Evolutionary conservation across 2,113 vertebrate species (phyloP).

Genomic region (Camarhynchus parvulus): DNA sequence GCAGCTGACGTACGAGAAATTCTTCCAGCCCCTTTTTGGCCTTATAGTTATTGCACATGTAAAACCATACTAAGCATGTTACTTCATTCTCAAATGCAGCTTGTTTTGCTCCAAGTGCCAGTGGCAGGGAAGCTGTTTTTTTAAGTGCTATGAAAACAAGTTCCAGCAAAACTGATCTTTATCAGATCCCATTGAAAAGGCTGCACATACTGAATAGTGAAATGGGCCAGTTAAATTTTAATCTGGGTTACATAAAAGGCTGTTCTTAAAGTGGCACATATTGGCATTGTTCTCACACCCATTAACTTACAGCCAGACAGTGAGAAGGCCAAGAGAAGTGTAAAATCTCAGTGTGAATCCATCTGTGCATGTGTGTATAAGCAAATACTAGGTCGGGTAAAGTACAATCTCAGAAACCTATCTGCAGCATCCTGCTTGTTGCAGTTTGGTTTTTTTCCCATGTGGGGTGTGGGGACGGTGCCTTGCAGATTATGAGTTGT

Average conservation of each 20-base stretch:
- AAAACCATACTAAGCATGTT: neutral
- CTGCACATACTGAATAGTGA: neutral
- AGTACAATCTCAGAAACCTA: neutral
- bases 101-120: conserved; percentile 6
- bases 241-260: conserved; percentile 61
- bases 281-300: conserved; percentile 25
- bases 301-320: neutral
- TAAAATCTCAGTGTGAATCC: neutral
- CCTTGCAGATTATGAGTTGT: neutral
- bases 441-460: accelerated
- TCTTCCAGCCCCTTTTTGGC: neutral
- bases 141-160: conserved; percentile 49
- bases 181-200: conserved; percentile 43
- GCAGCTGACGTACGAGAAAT: neutral
- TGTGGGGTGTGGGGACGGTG: accelerated
- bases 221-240: conserved; percentile 63
- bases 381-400: neutral
- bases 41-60: neutral
- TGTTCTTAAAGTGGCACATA: conserved; percentile 45
- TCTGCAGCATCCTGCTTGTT: neutral
- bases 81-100: neutral
- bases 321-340: neutral
- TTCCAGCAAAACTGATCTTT: conserved; percentile 67
- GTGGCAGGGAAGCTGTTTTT: conserved; percentile 25
- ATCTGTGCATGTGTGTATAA: neutral